Conservation (phyloP, 2,888 invertebrate genomes). For the Anaspis maculata region DNA sequence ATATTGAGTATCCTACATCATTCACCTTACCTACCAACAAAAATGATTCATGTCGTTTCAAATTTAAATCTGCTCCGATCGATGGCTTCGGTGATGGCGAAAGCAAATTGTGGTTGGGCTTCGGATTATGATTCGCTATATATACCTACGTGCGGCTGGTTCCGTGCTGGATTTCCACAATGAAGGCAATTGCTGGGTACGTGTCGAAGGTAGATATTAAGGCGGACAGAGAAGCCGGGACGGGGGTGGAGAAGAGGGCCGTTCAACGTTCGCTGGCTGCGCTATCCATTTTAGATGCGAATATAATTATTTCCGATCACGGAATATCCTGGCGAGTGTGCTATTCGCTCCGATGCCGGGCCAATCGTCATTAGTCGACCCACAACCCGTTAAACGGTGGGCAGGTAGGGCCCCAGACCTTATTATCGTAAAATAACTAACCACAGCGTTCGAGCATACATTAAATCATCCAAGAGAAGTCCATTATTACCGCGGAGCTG, state of each 20-base stretch:
- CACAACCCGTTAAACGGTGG: constrained; percentile 27
- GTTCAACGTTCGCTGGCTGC: constrained; percentile 2
- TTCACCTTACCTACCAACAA: too few species aligned
- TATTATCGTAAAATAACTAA: constrained; percentile 11
- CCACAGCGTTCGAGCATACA: constrained; percentile 6
- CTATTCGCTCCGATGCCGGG: constrained; percentile 33
- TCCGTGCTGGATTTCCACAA: background rate
- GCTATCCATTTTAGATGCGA: constrained; percentile 16
- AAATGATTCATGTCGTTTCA: too few species aligned
- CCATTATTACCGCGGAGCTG: constrained; percentile 9
- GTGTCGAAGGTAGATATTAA: constrained; percentile 1
- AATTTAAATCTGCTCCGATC: too few species aligned
- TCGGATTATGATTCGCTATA: too few species aligned
- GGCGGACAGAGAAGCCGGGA: background rate
- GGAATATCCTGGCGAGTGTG: constrained; percentile 31
- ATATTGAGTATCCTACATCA: too few species aligned
- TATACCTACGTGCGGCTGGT: too few species aligned
- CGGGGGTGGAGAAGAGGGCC: constrained; percentile 1
- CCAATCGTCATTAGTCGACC: constrained; percentile 36
- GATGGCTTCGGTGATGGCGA: too few species aligned
- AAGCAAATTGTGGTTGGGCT: too few species aligned
- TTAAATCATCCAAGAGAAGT: constrained; percentile 7
- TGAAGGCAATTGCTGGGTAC: background rate
- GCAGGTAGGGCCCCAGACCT: constrained; percentile 15
- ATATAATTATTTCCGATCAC: constrained; percentile 41